Evolutionary conservation across 1,140 invertebrate species (phyloP), one percentile per base, ranked within the genome.

Genomic region (Drosophila bocqueti): DNA sequence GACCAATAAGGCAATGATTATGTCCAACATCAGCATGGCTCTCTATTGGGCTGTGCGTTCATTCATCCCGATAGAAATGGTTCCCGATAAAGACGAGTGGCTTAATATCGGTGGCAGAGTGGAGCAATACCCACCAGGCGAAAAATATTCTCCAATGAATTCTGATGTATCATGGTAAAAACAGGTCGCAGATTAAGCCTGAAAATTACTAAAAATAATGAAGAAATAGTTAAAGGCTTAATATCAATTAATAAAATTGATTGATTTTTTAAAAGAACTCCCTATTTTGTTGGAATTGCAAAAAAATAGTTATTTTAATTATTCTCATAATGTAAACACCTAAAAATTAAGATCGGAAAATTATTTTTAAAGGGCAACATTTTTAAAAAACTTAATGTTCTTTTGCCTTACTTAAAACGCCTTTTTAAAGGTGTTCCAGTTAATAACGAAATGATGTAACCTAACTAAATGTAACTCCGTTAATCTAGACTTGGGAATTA

Each of bases 1-100:
- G 21, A 36, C 49, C 21, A 42, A 38, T 2, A 71, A 71, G 34
- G 3, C 21, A 24, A 29, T 26, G 2, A 11, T 71, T 15, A 55
- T 67, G 63, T 67, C 63, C 24, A 71, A 71, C 49, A n/a, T 71
- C 11, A 71, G 63, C 18, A 4, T 52, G 36, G 7, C 15, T 7
- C 8, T 68, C 7, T 71, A 67, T 45, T 54, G 9, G 40, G n/a
- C 24, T 2, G 0, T 55, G 11, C 9, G 29, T 1, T 0, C 0
- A 1, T 8, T n/a, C 13, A 13, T 67, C 0, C 63, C 67, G 0
- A 38, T 31, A n/a, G 24, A 38, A 31, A 13, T 67, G 9, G 24
- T 54, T 10, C 26, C 18, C 0, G 11, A 67, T 11, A 4, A 29
- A n/a, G 1, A 15, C 0, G 67, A 71, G 2, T 71, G 47, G 38